Evolutionary conservation across 2,797 vertebrate genomes (phyloP).

Genomic region (Pipistrellus pygmaeus): DNA sequence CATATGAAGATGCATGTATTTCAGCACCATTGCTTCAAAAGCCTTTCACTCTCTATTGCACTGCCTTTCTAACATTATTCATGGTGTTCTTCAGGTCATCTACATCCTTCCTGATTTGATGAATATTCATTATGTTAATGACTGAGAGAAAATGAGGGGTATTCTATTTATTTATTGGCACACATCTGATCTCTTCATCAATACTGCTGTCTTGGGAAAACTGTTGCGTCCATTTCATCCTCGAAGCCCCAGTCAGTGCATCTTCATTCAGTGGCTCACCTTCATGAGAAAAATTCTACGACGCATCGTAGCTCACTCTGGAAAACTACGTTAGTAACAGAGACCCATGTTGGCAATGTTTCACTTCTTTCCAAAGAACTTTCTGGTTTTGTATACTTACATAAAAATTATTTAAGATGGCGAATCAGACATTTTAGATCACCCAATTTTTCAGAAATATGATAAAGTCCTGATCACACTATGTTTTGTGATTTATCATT

Average conservation of each 20-base stretch:
- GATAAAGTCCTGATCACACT: not conserved
- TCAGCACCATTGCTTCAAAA: not conserved
- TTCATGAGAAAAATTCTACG: not conserved
- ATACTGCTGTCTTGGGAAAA: not conserved
- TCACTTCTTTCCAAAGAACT: not conserved
- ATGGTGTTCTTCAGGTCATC: not conserved
- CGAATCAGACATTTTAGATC: not conserved
- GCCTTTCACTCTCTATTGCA: not conserved
- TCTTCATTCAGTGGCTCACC: not conserved
- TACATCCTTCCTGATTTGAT: not conserved
- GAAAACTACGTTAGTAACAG: not conserved
- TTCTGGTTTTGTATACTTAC: not conserved
- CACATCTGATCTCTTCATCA: not conserved
- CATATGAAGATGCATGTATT: not conserved
- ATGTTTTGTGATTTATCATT: not conserved
- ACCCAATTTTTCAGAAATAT: not conserved
- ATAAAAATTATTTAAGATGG: not conserved
- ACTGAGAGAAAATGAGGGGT: not conserved
- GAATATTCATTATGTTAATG: not conserved
- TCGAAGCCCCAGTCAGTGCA: not conserved
- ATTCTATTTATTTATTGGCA: not conserved
- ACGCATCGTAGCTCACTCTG: not conserved
- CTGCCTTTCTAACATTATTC: not conserved
- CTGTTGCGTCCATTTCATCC: not conserved
- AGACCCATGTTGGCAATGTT: not conserved